Evolutionary conservation across 2,797 vertebrate genomes (phyloP), one percentile per base, ranked within the genome.

Genomic region (Cryptoprocta ferox): DNA sequence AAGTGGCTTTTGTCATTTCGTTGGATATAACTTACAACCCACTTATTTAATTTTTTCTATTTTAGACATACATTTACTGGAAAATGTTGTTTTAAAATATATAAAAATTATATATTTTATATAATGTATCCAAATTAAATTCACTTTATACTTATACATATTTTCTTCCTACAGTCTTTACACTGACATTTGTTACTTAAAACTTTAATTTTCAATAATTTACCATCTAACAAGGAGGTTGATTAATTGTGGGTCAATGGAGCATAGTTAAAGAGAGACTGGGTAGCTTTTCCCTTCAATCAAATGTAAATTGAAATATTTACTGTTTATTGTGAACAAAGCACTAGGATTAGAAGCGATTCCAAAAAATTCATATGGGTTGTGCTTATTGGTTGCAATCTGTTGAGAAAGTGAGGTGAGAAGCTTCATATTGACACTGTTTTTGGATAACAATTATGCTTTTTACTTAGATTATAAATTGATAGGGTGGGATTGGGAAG

Each of bases 1-100:
- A 94, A n/a, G 3, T 91, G 15, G 71, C 30, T 16, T 66, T 83
- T 66, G 5, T 65, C 80, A 84, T 91, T 94, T 12, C 1, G 84
- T 80, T 66, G 19, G 63, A 4, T 66, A 53, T 78, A 39, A 89
- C 65, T 42, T 89, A 53, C 39, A 53, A 53, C 65, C 3, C 21
- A 73, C 91, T 96, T 95, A 76, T 61, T 89, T 66, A 56, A 92
- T 35, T 35, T 10, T 94, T 96, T 94, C n/a, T 35, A 73, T n/a
- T n/a, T n/a, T n/a, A n/a, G n/a, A n/a, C n/a, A n/a, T n/a, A n/a
- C n/a, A n/a, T n/a, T n/a, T n/a, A n/a, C n/a, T n/a, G n/a, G n/a
- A n/a, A n/a, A n/a, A n/a, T n/a, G n/a, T n/a, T n/a, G n/a, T n/a
- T n/a, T n/a, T n/a, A n/a, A n/a, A n/a, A n/a, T n/a, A 16, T 7